Percentiles rank a stretch among this genome's conserved stretches.
Evolutionary conservation across 1,140 invertebrate species (phyloP).

Genomic region (Aricia agestis): DNA sequence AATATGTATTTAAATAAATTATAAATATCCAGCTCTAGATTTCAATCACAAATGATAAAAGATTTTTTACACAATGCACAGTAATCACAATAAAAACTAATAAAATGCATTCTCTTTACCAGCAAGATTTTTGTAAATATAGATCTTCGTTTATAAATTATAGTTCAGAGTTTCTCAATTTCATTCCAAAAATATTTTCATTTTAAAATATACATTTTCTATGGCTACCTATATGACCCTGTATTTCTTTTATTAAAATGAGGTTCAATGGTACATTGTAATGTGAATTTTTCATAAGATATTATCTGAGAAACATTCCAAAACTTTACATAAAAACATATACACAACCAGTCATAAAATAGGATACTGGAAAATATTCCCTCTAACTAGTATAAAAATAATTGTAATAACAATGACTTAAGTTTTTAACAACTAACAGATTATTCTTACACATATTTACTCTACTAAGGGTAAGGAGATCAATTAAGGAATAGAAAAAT

Average conservation of each 20-base stretch:
- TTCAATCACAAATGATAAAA: too few relatives aligned
- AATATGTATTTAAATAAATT: too few relatives aligned
- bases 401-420: constrained; percentile 29
- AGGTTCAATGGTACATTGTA: constrained; percentile 35
- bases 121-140: not conserved
- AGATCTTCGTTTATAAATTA: not conserved
- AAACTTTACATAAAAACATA: constrained; percentile 10
- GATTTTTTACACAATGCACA: too few relatives aligned
- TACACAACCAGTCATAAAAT: constrained; percentile 25
- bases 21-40: too few relatives aligned
- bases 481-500: constrained; percentile 66
- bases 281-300: constrained; percentile 15
- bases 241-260: constrained; percentile 37
- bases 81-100: too few relatives aligned
- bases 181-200: constrained; percentile 10
- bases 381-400: constrained; percentile 31
- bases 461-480: constrained; percentile 51
- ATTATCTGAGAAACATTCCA: constrained; percentile 19
- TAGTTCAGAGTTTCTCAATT: not conserved
- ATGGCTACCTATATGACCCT: constrained; percentile 53
- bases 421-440: constrained; percentile 24
- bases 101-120: not conserved
- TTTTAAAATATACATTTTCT: constrained; percentile 27
- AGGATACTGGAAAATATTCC: constrained; percentile 29
- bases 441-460: constrained; percentile 20